phyloP scores from a whole-genome alignment of 2,797 vertebrate species.

The Dicrostonyx torquatus region DNA sequence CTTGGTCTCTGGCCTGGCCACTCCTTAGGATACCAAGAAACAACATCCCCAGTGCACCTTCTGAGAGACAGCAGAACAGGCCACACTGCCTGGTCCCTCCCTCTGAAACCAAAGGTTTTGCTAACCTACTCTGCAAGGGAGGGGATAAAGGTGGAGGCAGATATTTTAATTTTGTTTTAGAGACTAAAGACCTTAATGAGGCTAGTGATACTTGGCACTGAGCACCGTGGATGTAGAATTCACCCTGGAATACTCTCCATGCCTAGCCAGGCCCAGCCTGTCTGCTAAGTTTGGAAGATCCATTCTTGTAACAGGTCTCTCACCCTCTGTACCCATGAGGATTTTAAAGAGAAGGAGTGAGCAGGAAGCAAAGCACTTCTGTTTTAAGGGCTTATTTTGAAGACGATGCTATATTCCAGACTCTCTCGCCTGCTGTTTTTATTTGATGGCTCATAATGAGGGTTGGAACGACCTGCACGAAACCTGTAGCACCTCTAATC shows the following conservation, averaged over 20 bases:
- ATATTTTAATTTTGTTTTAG: not conserved
- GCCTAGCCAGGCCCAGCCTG: conserved; percentile 55
- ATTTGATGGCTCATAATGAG: conserved; percentile 55
- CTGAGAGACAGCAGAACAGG: not conserved
- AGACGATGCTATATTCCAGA: conserved; percentile 35
- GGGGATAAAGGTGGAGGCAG: conserved; percentile 65
- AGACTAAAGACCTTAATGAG: conserved; percentile 65
- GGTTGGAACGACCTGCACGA: not conserved
- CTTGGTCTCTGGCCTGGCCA: not conserved
- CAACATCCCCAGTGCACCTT: not conserved
- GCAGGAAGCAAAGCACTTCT: conserved; percentile 29
- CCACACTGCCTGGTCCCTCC: not conserved
- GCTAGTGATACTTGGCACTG: conserved; percentile 74
- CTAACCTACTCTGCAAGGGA: not conserved
- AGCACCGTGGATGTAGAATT: not conserved
- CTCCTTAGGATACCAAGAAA: not conserved
- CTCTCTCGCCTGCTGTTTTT: conserved; percentile 38
- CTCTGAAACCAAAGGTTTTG: conserved; percentile 58
- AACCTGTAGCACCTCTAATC: conserved; percentile 31
- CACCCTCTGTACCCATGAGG: not conserved
- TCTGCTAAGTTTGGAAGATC: conserved; percentile 24
- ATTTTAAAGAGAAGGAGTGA: not conserved
- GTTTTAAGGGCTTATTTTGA: not conserved
- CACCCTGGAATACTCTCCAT: not conserved
- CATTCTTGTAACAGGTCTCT: not conserved